These are phyloP conservation scores for Glaucomys volans DNA, from an alignment of 2,113 vertebrate genomes.

Conservation along the genomic window DNA sequence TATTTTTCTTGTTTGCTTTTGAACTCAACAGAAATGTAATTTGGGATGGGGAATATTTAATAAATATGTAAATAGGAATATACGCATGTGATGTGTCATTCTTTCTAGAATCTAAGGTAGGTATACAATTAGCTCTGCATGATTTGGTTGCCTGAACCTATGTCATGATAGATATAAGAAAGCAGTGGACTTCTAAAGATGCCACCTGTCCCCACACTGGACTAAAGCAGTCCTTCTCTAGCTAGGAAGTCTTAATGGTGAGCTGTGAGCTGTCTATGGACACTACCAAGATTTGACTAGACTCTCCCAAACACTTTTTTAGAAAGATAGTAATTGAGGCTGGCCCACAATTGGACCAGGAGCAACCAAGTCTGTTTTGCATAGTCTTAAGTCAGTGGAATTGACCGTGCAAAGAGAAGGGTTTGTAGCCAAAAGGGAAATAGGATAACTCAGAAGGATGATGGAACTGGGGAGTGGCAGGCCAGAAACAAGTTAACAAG, in stretches of 20 bases:
- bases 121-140: conserved; percentile 66
- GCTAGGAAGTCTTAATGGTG: not conserved
- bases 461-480: not conserved
- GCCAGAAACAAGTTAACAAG: not conserved
- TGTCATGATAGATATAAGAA: not conserved
- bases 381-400: not conserved
- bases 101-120: conserved; percentile 74
- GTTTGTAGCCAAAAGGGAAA: not conserved
- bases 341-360: not conserved
- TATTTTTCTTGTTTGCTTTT: conserved; percentile 78
- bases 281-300: not conserved
- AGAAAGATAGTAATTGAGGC: not conserved
- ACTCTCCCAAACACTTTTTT: not conserved
- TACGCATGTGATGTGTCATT: conserved; percentile 57
- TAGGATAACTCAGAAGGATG: not conserved
- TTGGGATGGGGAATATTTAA: not conserved
- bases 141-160: conserved; percentile 29
- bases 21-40: conserved; percentile 68
- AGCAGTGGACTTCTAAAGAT: conserved; percentile 48
- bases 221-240: conserved; percentile 29
- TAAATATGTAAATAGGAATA: not conserved
- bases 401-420: not conserved
- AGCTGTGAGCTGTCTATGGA: not conserved
- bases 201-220: not conserved
- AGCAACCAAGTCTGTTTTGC: not conserved